Evolutionary conservation across 2,888 invertebrate genomes (phyloP).

Genomic region (Tiliacea aurago): DNA sequence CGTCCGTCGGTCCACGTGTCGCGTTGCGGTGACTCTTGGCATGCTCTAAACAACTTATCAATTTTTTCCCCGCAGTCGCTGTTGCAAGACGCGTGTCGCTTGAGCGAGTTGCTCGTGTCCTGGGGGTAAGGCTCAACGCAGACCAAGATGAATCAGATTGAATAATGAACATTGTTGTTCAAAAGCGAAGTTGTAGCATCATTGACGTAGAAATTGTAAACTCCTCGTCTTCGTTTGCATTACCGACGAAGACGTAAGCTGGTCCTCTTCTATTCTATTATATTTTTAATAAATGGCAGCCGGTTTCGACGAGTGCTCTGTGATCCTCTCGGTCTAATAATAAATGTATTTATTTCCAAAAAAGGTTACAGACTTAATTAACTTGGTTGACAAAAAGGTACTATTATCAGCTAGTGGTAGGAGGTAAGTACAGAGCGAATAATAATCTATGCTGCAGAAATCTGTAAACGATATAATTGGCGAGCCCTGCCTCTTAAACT

Average conservation of each 20-base stretch:
- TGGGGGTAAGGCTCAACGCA: not conserved
- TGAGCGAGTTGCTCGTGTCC: not conserved
- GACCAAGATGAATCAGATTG: not conserved
- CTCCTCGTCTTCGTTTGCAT: not conserved
- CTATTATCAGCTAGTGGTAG: too few species aligned
- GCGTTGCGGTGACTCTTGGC: too few species aligned
- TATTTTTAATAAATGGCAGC: too few species aligned
- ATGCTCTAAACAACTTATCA: not conserved
- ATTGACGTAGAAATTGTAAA: not conserved
- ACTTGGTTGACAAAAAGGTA: too few species aligned
- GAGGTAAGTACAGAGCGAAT: too few species aligned
- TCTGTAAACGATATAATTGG: too few species aligned
- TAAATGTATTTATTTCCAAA: too few species aligned
- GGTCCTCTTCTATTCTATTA: not conserved
- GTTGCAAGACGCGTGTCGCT: not conserved
- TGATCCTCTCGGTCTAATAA: too few species aligned
- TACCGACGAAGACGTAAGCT: not conserved
- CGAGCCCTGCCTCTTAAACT: too few species aligned
- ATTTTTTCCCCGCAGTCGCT: not conserved
- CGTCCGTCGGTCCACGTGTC: not conserved
- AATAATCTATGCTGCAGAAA: too few species aligned
- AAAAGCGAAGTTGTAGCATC: not conserved
- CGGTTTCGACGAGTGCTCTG: too few species aligned
- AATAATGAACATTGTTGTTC: not conserved
- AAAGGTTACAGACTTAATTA: too few species aligned